Evolutionary conservation across 1,140 invertebrate species (phyloP), one percentile per base, ranked within the genome.

Genomic region (Drosophila burlai): DNA sequence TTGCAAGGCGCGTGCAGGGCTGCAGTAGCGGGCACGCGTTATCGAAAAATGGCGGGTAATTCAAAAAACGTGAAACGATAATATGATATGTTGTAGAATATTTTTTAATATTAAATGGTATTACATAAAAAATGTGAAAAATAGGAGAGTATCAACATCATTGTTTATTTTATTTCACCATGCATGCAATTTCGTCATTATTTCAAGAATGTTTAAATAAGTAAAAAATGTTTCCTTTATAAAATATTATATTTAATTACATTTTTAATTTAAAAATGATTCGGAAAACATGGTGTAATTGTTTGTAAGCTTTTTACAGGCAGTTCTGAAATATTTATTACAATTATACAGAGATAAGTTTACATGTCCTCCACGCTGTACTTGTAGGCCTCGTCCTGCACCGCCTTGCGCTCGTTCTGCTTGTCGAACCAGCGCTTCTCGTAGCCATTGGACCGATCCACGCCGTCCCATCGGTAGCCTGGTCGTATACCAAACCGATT

Each of bases 391-490:
- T 98, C 97, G 81, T 98, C 97, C 80, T 96, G 95, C 3, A 95
- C 87, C 0, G 98, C 98, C 85, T 95, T 96, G 77, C 94, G 95
- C 8, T 96, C 95, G 83, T 96, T 97, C 76, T 96, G 95, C 29
- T 95, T 94, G 18, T 96, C 95, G 93, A 99, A 98, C 94, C 96
- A 97, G 91, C 97, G 96, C 84, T 97, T 97, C 92, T 99, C 99
- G 93, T 98, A 99, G 0, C 99, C 99, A 94, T 97, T 99, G 6
- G 98, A 99, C 26, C 99, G 94, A 91, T 99, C 98, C 0, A 99
- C 98, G 2, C 99, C 99, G 93, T 99, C 99, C 99, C 99, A 99
- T 42, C 98, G 94, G 93, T 98, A 96, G 0, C 99, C 99, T 1
- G 99, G 99, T 54, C 94, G 93, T 67, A 99, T 98, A 43, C 96